Evolutionary conservation across 2,797 vertebrate genomes (phyloP), one percentile per base, ranked within the genome.

Genomic region (Anomalospiza imberbis): DNA sequence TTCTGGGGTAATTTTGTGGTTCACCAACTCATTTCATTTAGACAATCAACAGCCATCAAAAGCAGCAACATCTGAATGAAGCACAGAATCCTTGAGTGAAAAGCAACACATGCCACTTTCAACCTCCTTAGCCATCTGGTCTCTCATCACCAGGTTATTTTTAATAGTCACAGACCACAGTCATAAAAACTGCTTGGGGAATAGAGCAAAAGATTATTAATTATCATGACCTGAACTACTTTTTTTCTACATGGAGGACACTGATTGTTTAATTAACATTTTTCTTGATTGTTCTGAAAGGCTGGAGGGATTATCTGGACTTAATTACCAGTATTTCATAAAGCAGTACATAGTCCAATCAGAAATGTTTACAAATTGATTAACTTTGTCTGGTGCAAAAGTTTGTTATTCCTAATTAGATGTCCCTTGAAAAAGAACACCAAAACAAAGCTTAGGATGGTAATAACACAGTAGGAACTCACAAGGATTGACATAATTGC

Each of bases 271-370:
- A 62, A 78, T 94, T 91, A 85, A 91, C 78, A 61, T 96, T 84
- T 88, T 75, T n/a, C 73, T 76, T 92, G 82, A 68, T 80, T 80
- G 75, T 89, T 79, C 68, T n/a, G 85, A 86, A 67, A 70, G 71
- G 78, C 54, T 44, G 71, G 61, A 85, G 76, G 58, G 92, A 73
- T 94, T 73, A 88, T 73, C 47, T 67, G 34, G 45, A 61, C 38
- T 90, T 87, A 86, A 95, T 76, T 93, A 95, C 63, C 58, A 92
- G 44, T 62, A 63, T 95, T 96, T 94, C 91, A 94, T 65, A 95
- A 91, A 89, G 60, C 42, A 50, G 19, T 76, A 8, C 16, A 16
- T 82, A 58, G 31, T 73, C 47, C 1, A 1, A 21, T 76, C 77
- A 93, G 79, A 88, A 96, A 78, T 71, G 83, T 76, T 96, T 93